Conservation (phyloP, 1,140 invertebrate genomes). For the Sinonovacula constricta region DNA sequence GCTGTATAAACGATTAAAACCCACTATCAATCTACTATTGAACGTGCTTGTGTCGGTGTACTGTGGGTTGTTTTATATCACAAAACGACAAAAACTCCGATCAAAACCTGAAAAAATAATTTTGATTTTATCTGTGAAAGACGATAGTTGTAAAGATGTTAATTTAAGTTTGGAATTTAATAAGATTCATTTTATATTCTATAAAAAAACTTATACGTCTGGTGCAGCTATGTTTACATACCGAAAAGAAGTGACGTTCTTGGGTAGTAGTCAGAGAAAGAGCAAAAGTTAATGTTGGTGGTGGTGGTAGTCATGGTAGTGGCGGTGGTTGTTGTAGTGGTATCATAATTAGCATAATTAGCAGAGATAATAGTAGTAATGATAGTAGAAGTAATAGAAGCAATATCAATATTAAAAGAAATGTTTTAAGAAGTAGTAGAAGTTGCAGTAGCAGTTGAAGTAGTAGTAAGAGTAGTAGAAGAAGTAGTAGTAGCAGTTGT, state of each 20-base stretch:
- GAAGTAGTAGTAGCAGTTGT: not conserved
- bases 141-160: no score
- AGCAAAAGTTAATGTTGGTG: not conserved
- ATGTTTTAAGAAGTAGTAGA: not conserved
- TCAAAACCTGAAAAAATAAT: no score
- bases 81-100: no score
- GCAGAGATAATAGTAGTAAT: constrained; percentile 1
- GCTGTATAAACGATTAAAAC: no score
- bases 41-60: no score
- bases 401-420: not conserved
- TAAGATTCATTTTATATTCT: no score
- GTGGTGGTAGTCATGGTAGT: constrained; percentile 1
- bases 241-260: not conserved
- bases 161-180: no score
- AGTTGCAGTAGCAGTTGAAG: not conserved
- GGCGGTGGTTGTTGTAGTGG: constrained; percentile 1
- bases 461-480: constrained; percentile 4
- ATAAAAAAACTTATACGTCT: no score
- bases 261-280: not conserved
- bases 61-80: no score
- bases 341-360: not conserved
- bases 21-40: no score
- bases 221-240: no score
- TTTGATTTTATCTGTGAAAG: no score
- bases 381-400: not conserved